Percentiles rank a stretch among this genome's conserved stretches.
Evolutionary conservation across 2,797 vertebrate genomes (phyloP).

Genomic region (Gallirallus australis): DNA sequence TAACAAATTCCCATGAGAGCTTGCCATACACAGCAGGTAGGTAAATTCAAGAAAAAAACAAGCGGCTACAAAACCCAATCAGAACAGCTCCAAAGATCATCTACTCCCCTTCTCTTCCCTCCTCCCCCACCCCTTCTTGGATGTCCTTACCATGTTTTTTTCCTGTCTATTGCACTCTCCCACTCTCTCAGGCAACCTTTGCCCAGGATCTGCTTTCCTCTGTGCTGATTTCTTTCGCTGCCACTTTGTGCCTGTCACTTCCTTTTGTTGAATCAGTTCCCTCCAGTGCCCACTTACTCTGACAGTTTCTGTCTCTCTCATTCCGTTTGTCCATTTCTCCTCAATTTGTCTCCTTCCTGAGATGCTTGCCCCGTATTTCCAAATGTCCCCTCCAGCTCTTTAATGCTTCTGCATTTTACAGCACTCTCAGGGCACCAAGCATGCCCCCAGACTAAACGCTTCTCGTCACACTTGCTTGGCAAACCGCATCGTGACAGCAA

Average conservation of each 20-base stretch:
- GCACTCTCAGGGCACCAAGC: not conserved
- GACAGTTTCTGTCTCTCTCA: constrained; percentile 27
- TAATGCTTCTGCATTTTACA: not conserved
- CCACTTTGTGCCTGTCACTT: constrained; percentile 40
- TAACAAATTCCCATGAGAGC: not conserved
- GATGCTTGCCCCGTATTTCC: not conserved
- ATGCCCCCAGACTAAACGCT: not conserved
- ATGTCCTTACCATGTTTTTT: not conserved
- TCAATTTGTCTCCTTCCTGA: not conserved
- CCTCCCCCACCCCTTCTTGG: not conserved
- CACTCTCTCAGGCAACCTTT: constrained; percentile 5
- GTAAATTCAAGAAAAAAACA: not conserved
- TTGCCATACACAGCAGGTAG: not conserved
- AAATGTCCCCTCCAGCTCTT: not conserved
- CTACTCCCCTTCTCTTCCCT: not conserved
- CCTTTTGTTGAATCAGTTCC: not conserved
- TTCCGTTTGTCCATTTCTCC: not conserved
- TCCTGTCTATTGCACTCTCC: not conserved
- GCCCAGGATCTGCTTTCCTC: not conserved
- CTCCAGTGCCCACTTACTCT: not conserved
- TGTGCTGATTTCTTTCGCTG: constrained; percentile 22
- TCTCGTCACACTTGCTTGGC: not conserved
- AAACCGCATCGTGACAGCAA: not conserved
- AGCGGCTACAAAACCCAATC: not conserved
- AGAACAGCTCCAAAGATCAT: not conserved